Percentiles rank a stretch among this genome's conserved stretches.
Conservation (phyloP, 1,140 invertebrate genomes). For the Calephelis virginiensis region DNA sequence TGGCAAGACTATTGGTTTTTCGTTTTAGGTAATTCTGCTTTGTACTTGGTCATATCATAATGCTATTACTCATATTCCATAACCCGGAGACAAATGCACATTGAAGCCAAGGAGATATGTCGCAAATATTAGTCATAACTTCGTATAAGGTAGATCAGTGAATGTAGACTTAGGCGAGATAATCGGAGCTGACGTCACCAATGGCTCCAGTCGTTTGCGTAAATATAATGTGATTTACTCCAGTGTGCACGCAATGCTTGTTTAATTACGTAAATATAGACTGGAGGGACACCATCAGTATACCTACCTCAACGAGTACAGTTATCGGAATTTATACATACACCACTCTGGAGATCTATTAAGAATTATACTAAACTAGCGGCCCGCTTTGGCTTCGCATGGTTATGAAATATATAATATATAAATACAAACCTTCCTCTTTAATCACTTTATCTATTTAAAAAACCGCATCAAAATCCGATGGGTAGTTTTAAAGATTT, state of each 20-base stretch:
- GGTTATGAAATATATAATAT: too few relatives aligned
- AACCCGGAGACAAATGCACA: conserved; percentile 4
- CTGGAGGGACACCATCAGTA: too few relatives aligned
- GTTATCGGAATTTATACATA: too few relatives aligned
- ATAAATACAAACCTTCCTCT: too few relatives aligned
- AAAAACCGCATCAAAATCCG: too few relatives aligned
- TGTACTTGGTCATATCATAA: background rate
- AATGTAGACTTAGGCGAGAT: conserved; percentile 13
- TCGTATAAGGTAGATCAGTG: conserved; percentile 15
- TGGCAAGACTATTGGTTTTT: too few relatives aligned
- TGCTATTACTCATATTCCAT: conserved; percentile 10
- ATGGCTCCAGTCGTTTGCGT: conserved; percentile 7
- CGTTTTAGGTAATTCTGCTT: background rate
- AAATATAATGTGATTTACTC: conserved; percentile 14
- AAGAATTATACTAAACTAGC: too few relatives aligned
- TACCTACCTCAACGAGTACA: too few relatives aligned
- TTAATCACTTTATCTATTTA: too few relatives aligned
- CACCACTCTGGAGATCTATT: too few relatives aligned
- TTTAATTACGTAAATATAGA: background rate
- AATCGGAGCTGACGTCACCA: conserved; percentile 4
- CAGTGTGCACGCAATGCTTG: background rate
- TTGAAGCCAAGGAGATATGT: conserved; percentile 6
- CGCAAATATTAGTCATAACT: conserved; percentile 17
- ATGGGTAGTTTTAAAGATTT: too few relatives aligned
- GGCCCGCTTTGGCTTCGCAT: too few relatives aligned